Base-by-base conservation (phyloP, 2,113 vertebrate genomes). In the Carlito syrichta region DNA sequence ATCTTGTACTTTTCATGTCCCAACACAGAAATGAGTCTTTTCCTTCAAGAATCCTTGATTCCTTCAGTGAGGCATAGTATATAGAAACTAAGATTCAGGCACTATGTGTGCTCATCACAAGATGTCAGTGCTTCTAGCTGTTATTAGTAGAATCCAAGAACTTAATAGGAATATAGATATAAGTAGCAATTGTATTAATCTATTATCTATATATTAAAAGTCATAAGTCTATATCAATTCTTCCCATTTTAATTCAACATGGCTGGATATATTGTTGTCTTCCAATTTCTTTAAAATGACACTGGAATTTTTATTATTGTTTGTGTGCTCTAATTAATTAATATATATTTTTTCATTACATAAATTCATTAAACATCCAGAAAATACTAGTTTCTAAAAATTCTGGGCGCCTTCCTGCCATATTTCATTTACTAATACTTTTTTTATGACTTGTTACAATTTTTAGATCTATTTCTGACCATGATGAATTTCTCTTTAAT, bases 251-350 rank as follows among this genome's bases (percentile, higher is more conserved):
- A 32, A 43, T 71, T 89, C 38, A 52, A 14, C 30, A 45, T 78
- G 27, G 43, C 52, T 89, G 43, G 48, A 17, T 32, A 71, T 45
- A 54, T 9, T 62, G 2, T 30, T 52, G n/a, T 48, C n/a, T 85
- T 52, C 16, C 32, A 10, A 27, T 4, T 60, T 54, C 38, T 40
- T 77, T 77, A 89, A 66, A 63, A 76, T 13, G 13, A 43, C 6
- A 66, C 48, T 76, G 38, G 52, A 83, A 69, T 50, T 68, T 95
- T 43, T 50, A 56, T n/a, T 13, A 25, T 76, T 86, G 5, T 87
- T 96, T 77, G 30, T 22, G 17, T 40, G 10, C 8, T 50, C 20
- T 45, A 62, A 63, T 32, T 68, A n/a, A n/a, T 52, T 63, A 66
- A 40, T 30, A 35, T 40, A n/a, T 35, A 83, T 71, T 79, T 73